These are phyloP conservation scores for Heliothis subflexa DNA, from an alignment of 1,140 invertebrate genomes.

Conservation along the genomic window DNA sequence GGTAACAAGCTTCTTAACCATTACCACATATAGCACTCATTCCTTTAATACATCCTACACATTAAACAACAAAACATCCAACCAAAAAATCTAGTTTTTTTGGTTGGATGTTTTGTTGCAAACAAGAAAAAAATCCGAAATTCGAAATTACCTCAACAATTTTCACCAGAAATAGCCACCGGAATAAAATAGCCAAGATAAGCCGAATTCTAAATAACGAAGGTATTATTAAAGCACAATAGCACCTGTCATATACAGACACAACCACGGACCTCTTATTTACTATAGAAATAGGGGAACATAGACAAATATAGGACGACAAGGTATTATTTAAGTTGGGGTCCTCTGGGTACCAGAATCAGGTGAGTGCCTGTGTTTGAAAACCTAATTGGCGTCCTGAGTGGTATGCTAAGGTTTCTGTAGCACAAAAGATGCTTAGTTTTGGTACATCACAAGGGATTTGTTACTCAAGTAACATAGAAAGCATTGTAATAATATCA, in stretches of 20 bases:
- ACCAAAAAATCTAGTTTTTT: no score
- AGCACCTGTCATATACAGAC: conserved; percentile 18
- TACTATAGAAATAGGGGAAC: conserved; percentile 14
- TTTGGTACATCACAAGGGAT: not conserved
- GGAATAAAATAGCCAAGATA: conserved; percentile 17
- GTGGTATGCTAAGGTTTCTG: conserved; percentile 5
- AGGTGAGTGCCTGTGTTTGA: conserved; percentile 11
- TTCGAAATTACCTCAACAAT: conserved; percentile 13
- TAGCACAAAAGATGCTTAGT: conserved; percentile 1
- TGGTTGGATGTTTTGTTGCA: no score
- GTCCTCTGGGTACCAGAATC: not conserved
- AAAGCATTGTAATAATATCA: not conserved
- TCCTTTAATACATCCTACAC: no score
- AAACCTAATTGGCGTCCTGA: conserved; percentile 31
- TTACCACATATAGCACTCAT: no score
- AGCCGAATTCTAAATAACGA: conserved; percentile 28
- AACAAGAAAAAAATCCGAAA: not conserved
- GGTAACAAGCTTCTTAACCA: no score
- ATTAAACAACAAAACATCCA: not conserved
- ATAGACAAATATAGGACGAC: conserved; percentile 19
- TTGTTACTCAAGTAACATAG: not conserved
- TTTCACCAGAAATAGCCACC: not conserved
- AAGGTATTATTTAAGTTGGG: conserved; percentile 21
- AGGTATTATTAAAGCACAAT: conserved; percentile 27
- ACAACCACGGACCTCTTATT: conserved; percentile 16